Percentiles rank a stretch among this genome's conserved stretches.
phyloP scores from a whole-genome alignment of 2,797 vertebrate species.

The Danio kyathit region DNA sequence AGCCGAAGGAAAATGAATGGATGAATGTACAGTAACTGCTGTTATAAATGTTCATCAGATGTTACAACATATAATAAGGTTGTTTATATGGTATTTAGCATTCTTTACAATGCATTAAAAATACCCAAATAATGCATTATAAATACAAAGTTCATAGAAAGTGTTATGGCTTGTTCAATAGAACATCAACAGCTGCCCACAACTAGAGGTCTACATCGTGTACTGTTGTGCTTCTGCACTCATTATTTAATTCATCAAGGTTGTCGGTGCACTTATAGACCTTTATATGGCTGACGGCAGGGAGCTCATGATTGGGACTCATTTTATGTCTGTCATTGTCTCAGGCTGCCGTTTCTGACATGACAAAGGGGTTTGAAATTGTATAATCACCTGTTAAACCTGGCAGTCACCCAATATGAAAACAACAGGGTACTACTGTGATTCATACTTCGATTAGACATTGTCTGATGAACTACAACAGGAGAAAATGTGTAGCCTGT shows the following conservation, averaged over 20 bases:
- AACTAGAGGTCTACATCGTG: neutral
- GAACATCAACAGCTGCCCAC: neutral
- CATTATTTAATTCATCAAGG: conserved; percentile 29
- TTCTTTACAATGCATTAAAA: too few relatives aligned
- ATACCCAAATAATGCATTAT: too few relatives aligned
- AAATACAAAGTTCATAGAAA: too few relatives aligned
- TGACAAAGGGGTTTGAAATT: conserved; percentile 31
- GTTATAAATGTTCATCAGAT: too few relatives aligned
- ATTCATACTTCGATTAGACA: conserved; percentile 30
- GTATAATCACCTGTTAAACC: conserved; percentile 28
- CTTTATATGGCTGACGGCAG: conserved; percentile 30
- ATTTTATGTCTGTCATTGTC: conserved; percentile 38
- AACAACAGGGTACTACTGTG: conserved; percentile 11
- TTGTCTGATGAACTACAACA: neutral
- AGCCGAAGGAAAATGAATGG: too few relatives aligned
- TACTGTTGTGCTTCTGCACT: conserved; percentile 12
- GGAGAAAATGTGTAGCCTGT: conserved; percentile 1
- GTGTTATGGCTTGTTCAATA: neutral
- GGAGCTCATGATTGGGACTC: conserved; percentile 36
- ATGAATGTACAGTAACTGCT: too few relatives aligned
- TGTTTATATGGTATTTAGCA: too few relatives aligned
- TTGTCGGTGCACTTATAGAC: conserved; percentile 28
- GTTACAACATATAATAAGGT: too few relatives aligned
- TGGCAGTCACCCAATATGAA: conserved; percentile 11
- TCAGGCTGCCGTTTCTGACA: conserved; percentile 22